Percentiles rank a stretch among this genome's conserved stretches.
phyloP scores from a whole-genome alignment of 1,140 invertebrate species.

The Drosophila kanapiae region DNA sequence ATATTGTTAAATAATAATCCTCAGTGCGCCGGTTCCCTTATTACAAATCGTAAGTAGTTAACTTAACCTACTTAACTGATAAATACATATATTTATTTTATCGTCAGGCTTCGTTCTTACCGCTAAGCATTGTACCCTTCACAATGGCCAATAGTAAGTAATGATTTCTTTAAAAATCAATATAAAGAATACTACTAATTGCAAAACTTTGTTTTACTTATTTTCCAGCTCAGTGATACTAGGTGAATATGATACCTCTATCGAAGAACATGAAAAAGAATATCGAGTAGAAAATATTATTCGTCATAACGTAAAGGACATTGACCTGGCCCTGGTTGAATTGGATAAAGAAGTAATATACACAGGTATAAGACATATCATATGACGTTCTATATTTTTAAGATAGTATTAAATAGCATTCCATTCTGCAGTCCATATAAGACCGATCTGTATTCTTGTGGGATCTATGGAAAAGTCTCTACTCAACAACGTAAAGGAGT shows the following conservation, averaged over 20 bases:
- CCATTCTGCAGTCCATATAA: not conserved
- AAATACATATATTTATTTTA: not conserved
- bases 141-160: not conserved
- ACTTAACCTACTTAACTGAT: not conserved
- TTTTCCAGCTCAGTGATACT: not conserved
- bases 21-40: not conserved
- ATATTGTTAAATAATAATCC: not conserved
- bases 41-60: not conserved
- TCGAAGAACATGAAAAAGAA: not conserved
- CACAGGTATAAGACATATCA: not conserved
- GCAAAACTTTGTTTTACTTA: not conserved
- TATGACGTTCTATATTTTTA: not conserved
- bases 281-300: not conserved
- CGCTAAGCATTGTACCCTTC: not conserved
- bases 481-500: accelerated
- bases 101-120: not conserved
- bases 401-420: not conserved
- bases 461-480: not conserved
- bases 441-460: not conserved
- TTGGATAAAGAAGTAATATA: not conserved
- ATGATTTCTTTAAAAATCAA: not conserved
- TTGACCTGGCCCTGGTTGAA: not conserved
- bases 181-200: not conserved
- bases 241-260: not conserved
- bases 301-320: not conserved